Percentiles rank a stretch among this genome's conserved stretches.
phyloP scores from a whole-genome alignment of 2,888 invertebrate genomes.

The Germaria angustata region DNA sequence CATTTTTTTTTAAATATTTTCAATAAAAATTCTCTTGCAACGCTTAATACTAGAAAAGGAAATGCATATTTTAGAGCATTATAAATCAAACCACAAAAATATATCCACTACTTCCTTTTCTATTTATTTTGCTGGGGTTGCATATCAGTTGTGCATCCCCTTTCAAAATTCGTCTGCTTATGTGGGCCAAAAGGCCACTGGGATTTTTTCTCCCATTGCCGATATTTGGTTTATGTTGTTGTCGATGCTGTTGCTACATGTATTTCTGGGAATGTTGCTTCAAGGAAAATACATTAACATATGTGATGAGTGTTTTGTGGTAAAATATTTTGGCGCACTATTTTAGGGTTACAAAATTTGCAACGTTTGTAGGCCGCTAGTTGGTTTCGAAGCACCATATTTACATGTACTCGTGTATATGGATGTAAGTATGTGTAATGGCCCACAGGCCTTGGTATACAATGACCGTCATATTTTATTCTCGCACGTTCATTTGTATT shows the following conservation, averaged over 20 bases:
- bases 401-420: not conserved
- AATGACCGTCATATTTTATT: constrained; percentile 50
- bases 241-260: constrained; percentile 5
- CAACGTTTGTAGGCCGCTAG: constrained; percentile 7
- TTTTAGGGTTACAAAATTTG: constrained; percentile 39
- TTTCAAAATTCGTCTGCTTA: constrained; percentile 1
- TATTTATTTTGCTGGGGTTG: constrained; percentile 20
- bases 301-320: constrained; percentile 66
- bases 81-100: constrained; percentile 31
- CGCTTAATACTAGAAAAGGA: not conserved
- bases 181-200: constrained; percentile 54
- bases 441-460: constrained; percentile 36
- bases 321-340: constrained; percentile 59
- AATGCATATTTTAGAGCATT: not conserved
- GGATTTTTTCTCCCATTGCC: not conserved
- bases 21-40: too few species aligned
- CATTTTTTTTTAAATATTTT: too few species aligned
- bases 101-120: not conserved
- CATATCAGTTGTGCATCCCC: not conserved
- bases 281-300: constrained; percentile 64
- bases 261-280: constrained; percentile 45
- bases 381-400: not conserved
- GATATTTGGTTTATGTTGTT: constrained; percentile 1
- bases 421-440: not conserved
- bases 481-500: not conserved